phyloP scores from a whole-genome alignment of 2,113 vertebrate species.

The Paramisgurnus dabryanus region DNA sequence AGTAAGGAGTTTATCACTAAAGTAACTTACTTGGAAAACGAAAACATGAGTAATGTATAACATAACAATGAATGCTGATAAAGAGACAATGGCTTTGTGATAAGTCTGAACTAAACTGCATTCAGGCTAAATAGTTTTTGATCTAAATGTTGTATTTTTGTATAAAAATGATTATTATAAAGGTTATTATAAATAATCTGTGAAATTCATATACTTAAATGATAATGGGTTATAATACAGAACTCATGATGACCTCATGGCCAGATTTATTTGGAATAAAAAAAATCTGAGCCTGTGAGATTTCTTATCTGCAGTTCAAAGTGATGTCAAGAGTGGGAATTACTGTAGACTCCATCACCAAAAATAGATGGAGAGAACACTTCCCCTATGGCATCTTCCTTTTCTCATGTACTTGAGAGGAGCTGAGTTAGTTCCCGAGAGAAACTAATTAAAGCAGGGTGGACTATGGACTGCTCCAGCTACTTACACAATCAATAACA shows the following conservation, averaged over 20 bases:
- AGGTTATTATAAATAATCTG: too few relatives aligned
- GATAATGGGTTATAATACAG: background rate
- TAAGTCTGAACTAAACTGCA: too few relatives aligned
- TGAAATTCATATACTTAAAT: background rate
- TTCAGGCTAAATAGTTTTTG: too few relatives aligned
- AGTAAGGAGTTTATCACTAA: too few relatives aligned
- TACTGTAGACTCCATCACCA: conserved; percentile 37
- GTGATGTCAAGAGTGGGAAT: conserved; percentile 55
- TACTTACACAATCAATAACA: background rate
- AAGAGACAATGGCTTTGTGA: background rate
- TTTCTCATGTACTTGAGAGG: conserved; percentile 47
- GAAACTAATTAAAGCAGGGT: conserved; percentile 58
- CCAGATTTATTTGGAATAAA: conserved; percentile 46
- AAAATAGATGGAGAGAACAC: conserved; percentile 44
- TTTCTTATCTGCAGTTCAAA: conserved; percentile 58
- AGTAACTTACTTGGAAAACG: too few relatives aligned
- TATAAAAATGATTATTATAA: background rate
- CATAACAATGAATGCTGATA: background rate
- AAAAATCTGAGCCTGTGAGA: conserved; percentile 25
- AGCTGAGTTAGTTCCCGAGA: conserved; percentile 51
- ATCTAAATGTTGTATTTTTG: too few relatives aligned
- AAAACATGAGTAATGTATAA: background rate
- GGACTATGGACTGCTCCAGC: conserved; percentile 42
- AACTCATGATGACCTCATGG: background rate
- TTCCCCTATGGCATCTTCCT: conserved; percentile 47